phyloP scores from a whole-genome alignment of 2,888 invertebrate genomes.

The Ochlodes sylvanus region DNA sequence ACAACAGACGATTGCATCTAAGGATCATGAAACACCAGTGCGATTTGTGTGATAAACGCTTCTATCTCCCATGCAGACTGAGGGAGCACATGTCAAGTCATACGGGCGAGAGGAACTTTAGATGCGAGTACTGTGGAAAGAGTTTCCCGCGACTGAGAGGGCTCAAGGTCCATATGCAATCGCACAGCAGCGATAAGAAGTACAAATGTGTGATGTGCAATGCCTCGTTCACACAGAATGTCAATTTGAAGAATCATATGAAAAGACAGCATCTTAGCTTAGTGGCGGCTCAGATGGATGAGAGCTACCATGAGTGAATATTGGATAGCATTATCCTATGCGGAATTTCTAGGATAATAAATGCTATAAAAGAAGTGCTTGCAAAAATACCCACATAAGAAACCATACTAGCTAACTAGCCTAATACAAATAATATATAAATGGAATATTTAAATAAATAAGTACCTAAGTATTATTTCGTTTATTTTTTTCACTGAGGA shows the following conservation, averaged over 20 bases:
- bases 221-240: slow-evolving; percentile 82
- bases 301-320: slow-evolving; percentile 12
- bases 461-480: no score
- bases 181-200: slow-evolving; percentile 82
- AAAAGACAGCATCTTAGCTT: slow-evolving; percentile 66
- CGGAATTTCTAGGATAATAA: no score
- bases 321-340: no score
- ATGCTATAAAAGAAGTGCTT: no score
- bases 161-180: slow-evolving; percentile 83
- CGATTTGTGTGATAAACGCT: slow-evolving; percentile 81
- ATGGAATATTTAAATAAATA: no score
- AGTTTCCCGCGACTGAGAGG: slow-evolving; percentile 70
- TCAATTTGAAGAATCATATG: slow-evolving; percentile 84
- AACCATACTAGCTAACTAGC: no score
- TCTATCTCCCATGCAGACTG: slow-evolving; percentile 73
- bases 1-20: slow-evolving; percentile 67
- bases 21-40: slow-evolving; percentile 79
- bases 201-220: slow-evolving; percentile 80
- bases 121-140: slow-evolving; percentile 74
- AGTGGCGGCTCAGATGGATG: slow-evolving; percentile 9
- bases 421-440: no score
- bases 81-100: slow-evolving; percentile 77
- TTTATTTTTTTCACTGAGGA: no score
- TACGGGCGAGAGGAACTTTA: slow-evolving; percentile 72
- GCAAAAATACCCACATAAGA: no score